Evolutionary conservation across 2,888 invertebrate genomes (phyloP).

Genomic region (Sphaerophoria rueppellii): DNA sequence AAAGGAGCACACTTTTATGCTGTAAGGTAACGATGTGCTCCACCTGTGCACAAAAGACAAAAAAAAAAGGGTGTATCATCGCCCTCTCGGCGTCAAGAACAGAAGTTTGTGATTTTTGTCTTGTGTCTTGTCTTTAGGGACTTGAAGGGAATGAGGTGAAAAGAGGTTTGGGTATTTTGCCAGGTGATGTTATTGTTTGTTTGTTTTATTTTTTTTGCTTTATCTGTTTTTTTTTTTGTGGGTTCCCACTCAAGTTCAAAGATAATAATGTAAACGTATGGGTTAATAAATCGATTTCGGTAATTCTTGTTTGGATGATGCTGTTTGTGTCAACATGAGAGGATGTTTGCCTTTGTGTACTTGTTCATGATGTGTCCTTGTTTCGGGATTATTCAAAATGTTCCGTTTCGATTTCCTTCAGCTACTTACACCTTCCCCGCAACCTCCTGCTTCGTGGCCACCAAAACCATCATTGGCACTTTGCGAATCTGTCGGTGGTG

Average conservation of each 20-base stretch:
- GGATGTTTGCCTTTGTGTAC: not conserved
- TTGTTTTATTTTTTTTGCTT: not conserved
- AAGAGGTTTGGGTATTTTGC: slow-evolving; percentile 33
- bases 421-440: too few relatives aligned
- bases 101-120: slow-evolving; percentile 5
- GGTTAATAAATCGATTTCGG: slow-evolving; percentile 61
- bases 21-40: not conserved
- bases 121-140: not conserved
- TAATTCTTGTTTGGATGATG: slow-evolving; percentile 51
- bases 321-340: slow-evolving; percentile 22
- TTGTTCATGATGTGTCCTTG: slow-evolving; percentile 34
- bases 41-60: too few relatives aligned
- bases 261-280: slow-evolving; percentile 43
- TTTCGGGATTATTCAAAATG: slow-evolving; percentile 11
- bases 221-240: not conserved
- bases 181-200: slow-evolving; percentile 15
- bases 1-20: slow-evolving; percentile 10
- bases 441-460: too few relatives aligned
- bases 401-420: not conserved
- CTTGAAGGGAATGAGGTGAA: not conserved
- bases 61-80: not conserved
- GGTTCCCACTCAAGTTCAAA: slow-evolving; percentile 6
- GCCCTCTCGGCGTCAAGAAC: slow-evolving; percentile 8
- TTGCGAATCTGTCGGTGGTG: not conserved
- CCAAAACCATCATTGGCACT: slow-evolving; percentile 11